phyloP scores from a whole-genome alignment of 2,888 invertebrate species.

The Chaetogeoica ovagalla region DNA sequence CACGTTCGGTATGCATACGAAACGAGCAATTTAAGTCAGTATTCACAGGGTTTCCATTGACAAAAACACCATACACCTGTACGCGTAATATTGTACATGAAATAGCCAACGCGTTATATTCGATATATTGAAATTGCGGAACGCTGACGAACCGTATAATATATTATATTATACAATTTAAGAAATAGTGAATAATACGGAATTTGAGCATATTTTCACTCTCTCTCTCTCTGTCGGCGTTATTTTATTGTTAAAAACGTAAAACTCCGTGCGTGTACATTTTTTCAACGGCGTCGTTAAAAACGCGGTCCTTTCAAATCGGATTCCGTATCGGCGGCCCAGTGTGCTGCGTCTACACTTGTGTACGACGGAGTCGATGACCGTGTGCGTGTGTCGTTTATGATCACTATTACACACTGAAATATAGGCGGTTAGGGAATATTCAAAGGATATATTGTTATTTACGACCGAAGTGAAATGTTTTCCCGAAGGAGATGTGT shows the following conservation, averaged over 20 bases:
- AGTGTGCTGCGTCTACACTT: too few species aligned
- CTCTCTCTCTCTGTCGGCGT: slow-evolving; percentile 6
- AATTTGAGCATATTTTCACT: not conserved
- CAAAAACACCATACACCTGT: too few species aligned
- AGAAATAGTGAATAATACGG: not conserved
- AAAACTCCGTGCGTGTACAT: not conserved
- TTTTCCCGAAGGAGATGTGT: slow-evolving; percentile 50
- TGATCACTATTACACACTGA: slow-evolving; percentile 45
- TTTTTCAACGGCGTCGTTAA: slow-evolving; percentile 48
- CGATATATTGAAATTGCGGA: too few species aligned
- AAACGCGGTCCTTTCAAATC: slow-evolving; percentile 34
- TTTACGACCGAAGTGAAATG: slow-evolving; percentile 44
- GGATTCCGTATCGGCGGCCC: slow-evolving; percentile 11
- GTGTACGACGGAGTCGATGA: slow-evolving; percentile 30
- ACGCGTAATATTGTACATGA: too few species aligned
- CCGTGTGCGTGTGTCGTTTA: slow-evolving; percentile 50
- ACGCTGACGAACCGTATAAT: too few species aligned
- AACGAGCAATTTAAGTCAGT: too few species aligned
- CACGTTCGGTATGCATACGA: too few species aligned
- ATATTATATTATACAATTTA: not conserved
- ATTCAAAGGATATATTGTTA: slow-evolving; percentile 46
- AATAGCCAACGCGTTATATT: too few species aligned
- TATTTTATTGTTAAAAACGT: not conserved
- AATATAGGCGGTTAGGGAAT: slow-evolving; percentile 47
- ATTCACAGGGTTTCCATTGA: too few species aligned